phyloP scores from a whole-genome alignment of 1,140 invertebrate genomes.

The Leptinotarsa defecta region DNA sequence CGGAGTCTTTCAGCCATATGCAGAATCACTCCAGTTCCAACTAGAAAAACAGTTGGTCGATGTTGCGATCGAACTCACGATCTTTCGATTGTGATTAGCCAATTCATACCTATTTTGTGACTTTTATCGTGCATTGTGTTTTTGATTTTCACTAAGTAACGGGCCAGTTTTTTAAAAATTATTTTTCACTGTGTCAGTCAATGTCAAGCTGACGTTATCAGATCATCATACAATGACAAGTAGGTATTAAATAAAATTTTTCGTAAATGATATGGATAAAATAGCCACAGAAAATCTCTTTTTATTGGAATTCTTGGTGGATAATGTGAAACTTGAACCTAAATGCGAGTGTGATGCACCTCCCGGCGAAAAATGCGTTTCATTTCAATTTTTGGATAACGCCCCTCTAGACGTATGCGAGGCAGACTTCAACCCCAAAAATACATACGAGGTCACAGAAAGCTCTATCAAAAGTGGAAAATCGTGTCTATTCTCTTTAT shows the following conservation, averaged over 20 bases:
- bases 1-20: too few species aligned
- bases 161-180: too few species aligned
- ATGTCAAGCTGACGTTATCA: not conserved
- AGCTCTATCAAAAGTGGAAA: slow-evolving; percentile 59
- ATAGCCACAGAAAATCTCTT: slow-evolving; percentile 61
- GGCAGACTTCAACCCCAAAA: slow-evolving; percentile 58
- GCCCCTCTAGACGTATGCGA: slow-evolving; percentile 62
- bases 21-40: too few species aligned
- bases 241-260: slow-evolving; percentile 1
- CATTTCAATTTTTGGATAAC: slow-evolving; percentile 60
- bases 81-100: too few species aligned
- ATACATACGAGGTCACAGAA: not conserved
- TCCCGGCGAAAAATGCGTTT: slow-evolving; percentile 56
- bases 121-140: too few species aligned
- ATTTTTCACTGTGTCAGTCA: too few species aligned
- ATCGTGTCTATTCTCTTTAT: slow-evolving; percentile 61
- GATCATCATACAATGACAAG: slow-evolving; percentile 10
- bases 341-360: slow-evolving; percentile 43
- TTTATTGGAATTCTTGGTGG: slow-evolving; percentile 62
- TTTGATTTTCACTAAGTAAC: too few species aligned
- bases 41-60: too few species aligned
- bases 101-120: too few species aligned
- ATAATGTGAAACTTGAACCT: slow-evolving; percentile 58
- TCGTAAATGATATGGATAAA: slow-evolving; percentile 51
- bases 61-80: too few species aligned